Base-by-base conservation (phyloP, 2,113 vertebrate genomes). In the Rhineura floridana region DNA sequence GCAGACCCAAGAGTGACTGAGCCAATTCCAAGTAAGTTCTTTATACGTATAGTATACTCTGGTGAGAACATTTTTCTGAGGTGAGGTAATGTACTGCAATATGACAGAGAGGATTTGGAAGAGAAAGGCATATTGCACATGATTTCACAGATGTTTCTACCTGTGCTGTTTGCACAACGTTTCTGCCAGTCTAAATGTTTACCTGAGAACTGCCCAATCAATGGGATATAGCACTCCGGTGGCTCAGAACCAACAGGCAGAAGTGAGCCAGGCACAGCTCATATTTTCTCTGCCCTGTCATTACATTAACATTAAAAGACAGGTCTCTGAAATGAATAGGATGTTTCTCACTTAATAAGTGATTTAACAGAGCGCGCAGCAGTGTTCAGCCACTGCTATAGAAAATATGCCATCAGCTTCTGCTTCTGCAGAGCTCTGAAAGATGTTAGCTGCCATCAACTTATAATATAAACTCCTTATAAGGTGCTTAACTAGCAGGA, bases 1-100 rank as follows among this genome's bases (percentile, higher is more conserved):
- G 99, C 98, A 90, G 98, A 99, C 95, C 99, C 98, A 73, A 97
- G 98, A 94, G 98, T 99, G 90, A 99, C 97, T 0, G 98, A 99
- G 94, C 94, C 98, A 17, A 96, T 98, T 93, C 97, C 98, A 97
- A 98, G 99, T 99, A 95, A 98, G 96, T 93, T 70, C 88, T 86
- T 85, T 83, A 4, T 76, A 1, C 50, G 84, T 15, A 33, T 42
- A 33, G 2, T 83, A 70, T 23, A 52, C 55, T 87, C 63, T 72
- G 50, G 81, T 88, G 19, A 76, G 84, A 23, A 67, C 0, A 81
- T 59, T 89, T 92, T 91, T 93, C 89, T 90, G 89, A 89, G 91
- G 83, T 86, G 42, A 92, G 75, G 86, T 77, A 91, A 86, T 81
- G 6, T 73, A 17, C n/a, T 91, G 91, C 87, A 86, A 63, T 0